phyloP scores from a whole-genome alignment of 2,888 invertebrate genomes.

The Laspeyria flexula region DNA sequence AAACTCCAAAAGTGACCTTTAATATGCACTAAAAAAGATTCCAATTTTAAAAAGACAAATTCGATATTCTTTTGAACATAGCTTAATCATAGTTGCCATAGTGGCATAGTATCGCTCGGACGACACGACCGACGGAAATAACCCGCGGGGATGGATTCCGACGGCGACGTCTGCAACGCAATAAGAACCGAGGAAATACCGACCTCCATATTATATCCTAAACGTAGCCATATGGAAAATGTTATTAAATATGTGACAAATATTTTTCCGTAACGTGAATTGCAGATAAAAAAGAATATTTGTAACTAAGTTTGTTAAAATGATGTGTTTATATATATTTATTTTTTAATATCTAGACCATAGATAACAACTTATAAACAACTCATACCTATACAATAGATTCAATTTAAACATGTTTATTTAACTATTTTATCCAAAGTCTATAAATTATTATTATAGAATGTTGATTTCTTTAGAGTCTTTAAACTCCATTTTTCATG shows the following conservation, averaged over 20 bases:
- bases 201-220: constrained; percentile 33
- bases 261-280: constrained; percentile 8
- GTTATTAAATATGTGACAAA: constrained; percentile 34
- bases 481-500: too few relatives aligned
- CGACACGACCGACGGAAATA: constrained; percentile 58
- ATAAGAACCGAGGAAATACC: constrained; percentile 42
- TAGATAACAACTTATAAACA: too few relatives aligned
- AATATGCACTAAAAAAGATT: too few relatives aligned
- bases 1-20: too few relatives aligned
- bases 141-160: constrained; percentile 56
- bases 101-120: constrained; percentile 25
- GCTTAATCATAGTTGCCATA: neutral
- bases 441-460: too few relatives aligned
- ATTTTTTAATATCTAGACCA: too few relatives aligned
- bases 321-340: too few relatives aligned
- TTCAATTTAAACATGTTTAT: too few relatives aligned
- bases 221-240: constrained; percentile 29
- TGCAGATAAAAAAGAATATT: neutral
- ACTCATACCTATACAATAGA: too few relatives aligned
- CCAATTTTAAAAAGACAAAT: too few relatives aligned
- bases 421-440: too few relatives aligned
- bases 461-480: too few relatives aligned
- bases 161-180: constrained; percentile 44
- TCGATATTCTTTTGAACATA: neutral
- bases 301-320: neutral